Evolutionary conservation across 2,888 invertebrate species (phyloP).

Genomic region (Syrphus vitripennis): DNA sequence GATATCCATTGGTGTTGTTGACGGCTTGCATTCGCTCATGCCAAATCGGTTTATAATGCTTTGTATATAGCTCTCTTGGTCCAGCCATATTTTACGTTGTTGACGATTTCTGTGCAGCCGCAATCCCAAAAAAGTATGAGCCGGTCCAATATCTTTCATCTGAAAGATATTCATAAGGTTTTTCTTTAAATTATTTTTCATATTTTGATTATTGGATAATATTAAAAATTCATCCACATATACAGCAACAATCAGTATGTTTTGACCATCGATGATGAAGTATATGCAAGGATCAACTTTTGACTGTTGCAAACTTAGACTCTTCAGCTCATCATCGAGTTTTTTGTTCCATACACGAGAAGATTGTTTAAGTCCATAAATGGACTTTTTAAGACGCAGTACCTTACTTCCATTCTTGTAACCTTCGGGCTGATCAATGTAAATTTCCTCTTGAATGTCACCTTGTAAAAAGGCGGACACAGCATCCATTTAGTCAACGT

Average conservation of each 20-base stretch:
- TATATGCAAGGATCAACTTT: no score
- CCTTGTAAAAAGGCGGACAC: conserved; percentile 30
- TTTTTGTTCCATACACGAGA: conserved; percentile 46
- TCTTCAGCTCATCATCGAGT: background rate
- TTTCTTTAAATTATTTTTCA: background rate
- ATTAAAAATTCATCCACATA: background rate
- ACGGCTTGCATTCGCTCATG: no score
- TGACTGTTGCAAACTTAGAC: background rate
- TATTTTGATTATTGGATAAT: background rate
- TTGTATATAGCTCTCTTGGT: background rate
- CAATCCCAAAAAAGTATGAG: background rate
- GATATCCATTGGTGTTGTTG: conserved; percentile 6
- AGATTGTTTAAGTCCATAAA: no score
- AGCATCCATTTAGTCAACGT: conserved; percentile 32
- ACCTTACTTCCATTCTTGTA: background rate
- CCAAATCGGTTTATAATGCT: no score
- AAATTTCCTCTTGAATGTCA: background rate
- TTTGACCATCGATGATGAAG: no score
- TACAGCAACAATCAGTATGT: no score
- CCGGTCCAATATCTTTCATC: no score
- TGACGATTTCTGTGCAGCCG: background rate
- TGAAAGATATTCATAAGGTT: no score
- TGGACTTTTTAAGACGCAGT: conserved; percentile 25
- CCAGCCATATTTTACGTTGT: background rate
- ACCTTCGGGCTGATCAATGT: conserved; percentile 14